Evolutionary conservation across 2,888 invertebrate species (phyloP).

Genomic region (Encarsia formosa): DNA sequence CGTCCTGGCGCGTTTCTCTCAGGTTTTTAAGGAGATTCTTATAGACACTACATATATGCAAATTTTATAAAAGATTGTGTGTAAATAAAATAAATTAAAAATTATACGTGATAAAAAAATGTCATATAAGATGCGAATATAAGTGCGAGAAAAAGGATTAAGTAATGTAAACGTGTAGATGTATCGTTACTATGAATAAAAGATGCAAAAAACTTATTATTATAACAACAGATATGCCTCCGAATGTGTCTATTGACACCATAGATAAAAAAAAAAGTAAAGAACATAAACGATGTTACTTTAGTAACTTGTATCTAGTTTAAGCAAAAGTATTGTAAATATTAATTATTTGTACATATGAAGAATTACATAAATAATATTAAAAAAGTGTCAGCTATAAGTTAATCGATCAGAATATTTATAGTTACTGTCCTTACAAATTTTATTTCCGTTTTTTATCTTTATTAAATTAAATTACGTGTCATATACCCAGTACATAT

Average conservation of each 20-base stretch:
- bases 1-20: slow-evolving; percentile 28
- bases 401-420: slow-evolving; percentile 25
- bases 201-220: slow-evolving; percentile 20
- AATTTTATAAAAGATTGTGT: slow-evolving; percentile 29
- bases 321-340: slow-evolving; percentile 30
- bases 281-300: slow-evolving; percentile 27
- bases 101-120: slow-evolving; percentile 27
- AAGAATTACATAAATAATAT: slow-evolving; percentile 30
- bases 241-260: slow-evolving; percentile 27
- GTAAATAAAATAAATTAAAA: slow-evolving; percentile 23
- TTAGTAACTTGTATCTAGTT: slow-evolving; percentile 28
- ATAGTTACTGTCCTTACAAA: slow-evolving; percentile 26
- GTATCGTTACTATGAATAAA: slow-evolving; percentile 24
- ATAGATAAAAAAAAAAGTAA: slow-evolving; percentile 19
- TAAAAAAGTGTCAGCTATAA: slow-evolving; percentile 27
- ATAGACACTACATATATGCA: slow-evolving; percentile 20
- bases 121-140: slow-evolving; percentile 20
- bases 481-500: no score
- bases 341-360: slow-evolving; percentile 30
- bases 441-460: slow-evolving; percentile 27
- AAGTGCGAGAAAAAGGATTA: slow-evolving; percentile 11
- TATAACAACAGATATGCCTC: slow-evolving; percentile 25
- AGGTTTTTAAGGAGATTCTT: slow-evolving; percentile 22
- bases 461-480: no score
- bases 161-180: slow-evolving; percentile 27